phyloP scores from a whole-genome alignment of 1,140 invertebrate species.

The Onthophagus taurus region DNA sequence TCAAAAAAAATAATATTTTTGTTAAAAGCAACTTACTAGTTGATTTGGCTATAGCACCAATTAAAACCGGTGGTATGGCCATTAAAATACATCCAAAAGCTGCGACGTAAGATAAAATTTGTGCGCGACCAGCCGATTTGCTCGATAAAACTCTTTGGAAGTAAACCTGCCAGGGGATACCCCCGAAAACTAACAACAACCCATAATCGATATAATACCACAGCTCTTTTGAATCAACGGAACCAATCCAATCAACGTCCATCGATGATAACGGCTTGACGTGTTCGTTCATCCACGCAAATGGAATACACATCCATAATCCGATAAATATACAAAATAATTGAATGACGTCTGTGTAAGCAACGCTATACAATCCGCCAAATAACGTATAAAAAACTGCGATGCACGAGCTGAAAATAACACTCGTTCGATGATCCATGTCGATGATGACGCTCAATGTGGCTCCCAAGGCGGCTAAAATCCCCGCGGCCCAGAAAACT shows the following conservation, averaged over 20 bases:
- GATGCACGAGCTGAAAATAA: constrained; percentile 91
- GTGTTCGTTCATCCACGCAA: constrained; percentile 79
- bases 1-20: background rate
- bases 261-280: constrained; percentile 68
- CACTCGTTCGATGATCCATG: constrained; percentile 84
- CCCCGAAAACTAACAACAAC: constrained; percentile 88
- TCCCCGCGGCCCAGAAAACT: constrained; percentile 37
- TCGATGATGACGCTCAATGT: constrained; percentile 94
- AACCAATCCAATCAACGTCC: constrained; percentile 86
- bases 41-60: constrained; percentile 91
- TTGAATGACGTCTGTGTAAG: constrained; percentile 98
- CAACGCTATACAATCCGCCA: constrained; percentile 95
- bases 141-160: constrained; percentile 96
- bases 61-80: constrained; percentile 92
- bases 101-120: constrained; percentile 93
- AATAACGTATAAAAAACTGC: constrained; percentile 96
- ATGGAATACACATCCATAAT: constrained; percentile 96
- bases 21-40: constrained; percentile 65
- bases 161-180: constrained; percentile 99
- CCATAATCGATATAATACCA: constrained; percentile 87
- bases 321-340: constrained; percentile 98
- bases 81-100: constrained; percentile 91
- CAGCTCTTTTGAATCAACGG: constrained; percentile 59
- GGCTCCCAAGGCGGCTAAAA: constrained; percentile 53
- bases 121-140: constrained; percentile 84